Evolutionary conservation across 64 coral and sea anemone genomes (phyloP).

Genomic region (Porites lutea): DNA sequence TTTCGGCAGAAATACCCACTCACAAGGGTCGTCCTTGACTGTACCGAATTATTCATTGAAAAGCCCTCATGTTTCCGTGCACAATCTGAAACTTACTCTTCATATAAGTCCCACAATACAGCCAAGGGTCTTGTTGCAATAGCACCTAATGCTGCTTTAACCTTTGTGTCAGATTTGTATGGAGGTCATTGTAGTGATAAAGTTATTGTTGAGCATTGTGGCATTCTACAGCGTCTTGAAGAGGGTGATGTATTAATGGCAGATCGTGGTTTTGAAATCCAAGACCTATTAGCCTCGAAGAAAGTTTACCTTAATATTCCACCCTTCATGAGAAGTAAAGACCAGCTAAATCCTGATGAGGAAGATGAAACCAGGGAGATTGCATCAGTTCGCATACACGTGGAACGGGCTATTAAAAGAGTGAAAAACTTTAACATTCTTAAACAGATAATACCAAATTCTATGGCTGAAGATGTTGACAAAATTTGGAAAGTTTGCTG

Average conservation of each 20-base stretch:
- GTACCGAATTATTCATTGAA: conserved; percentile 73
- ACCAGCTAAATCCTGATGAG: conserved; percentile 41
- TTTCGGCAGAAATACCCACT: conserved; percentile 53
- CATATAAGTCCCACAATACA: conserved; percentile 64
- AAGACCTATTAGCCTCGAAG: conserved; percentile 21
- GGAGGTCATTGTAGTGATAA: conserved; percentile 52
- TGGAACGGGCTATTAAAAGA: too few relatives aligned
- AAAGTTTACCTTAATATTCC: conserved; percentile 29
- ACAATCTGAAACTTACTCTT: conserved; percentile 68
- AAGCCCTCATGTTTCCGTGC: conserved; percentile 60
- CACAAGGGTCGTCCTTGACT: conserved; percentile 64
- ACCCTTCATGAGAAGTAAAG: conserved; percentile 35
- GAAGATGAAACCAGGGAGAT: conserved; percentile 46
- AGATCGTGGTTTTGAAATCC: conserved; percentile 65
- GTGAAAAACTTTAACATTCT: too few relatives aligned
- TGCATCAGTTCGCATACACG: background rate
- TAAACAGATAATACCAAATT: too few relatives aligned
- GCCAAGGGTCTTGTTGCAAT: conserved; percentile 68
- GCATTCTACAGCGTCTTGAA: conserved; percentile 56
- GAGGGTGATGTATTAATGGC: conserved; percentile 52
- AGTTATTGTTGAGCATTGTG: conserved; percentile 47
- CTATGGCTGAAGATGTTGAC: too few relatives aligned
- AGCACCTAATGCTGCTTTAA: conserved; percentile 59
- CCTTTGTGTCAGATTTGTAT: conserved; percentile 69
- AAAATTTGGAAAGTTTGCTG: too few relatives aligned